These are phyloP conservation scores for Urophycis tenuis DNA, from an alignment of 2,797 vertebrate genomes.

Conservation along the genomic window DNA sequence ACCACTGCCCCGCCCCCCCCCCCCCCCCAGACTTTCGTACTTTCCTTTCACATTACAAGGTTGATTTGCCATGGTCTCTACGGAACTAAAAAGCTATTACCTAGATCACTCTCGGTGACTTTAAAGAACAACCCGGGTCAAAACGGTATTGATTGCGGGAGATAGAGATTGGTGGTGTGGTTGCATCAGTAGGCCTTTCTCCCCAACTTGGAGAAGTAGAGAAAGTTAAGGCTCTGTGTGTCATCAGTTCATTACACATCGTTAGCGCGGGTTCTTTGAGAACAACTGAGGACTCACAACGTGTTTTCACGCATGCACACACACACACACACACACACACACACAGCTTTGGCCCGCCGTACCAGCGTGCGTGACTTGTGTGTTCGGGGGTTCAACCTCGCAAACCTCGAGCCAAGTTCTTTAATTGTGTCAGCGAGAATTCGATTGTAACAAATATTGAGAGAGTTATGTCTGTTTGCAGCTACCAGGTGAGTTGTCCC, in stretches of 20 bases:
- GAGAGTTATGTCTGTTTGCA: neutral
- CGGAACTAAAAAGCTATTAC: conserved; percentile 48
- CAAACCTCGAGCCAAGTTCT: neutral
- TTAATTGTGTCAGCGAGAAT: neutral
- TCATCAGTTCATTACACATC: neutral
- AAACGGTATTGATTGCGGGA: conserved; percentile 18
- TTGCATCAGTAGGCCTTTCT: neutral
- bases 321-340: neutral
- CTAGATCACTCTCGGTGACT: conserved; percentile 32
- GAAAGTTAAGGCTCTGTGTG: neutral
- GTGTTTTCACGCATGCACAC: neutral
- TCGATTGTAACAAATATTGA: neutral
- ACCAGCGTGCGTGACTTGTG: neutral
- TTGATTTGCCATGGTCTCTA: conserved; percentile 53
- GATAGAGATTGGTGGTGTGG: neutral
- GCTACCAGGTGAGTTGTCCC: neutral
- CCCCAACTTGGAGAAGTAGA: neutral
- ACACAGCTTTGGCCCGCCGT: neutral
- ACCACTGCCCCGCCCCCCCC: conserved; percentile 1
- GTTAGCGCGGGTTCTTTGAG: neutral
- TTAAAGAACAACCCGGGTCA: conserved; percentile 33
- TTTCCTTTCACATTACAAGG: conserved; percentile 58
- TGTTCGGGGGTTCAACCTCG: neutral
- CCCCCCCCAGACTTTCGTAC: conserved; percentile 32
- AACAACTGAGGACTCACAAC: neutral